phyloP scores from a whole-genome alignment of 2,113 vertebrate genomes.

The Gila orcuttii region DNA sequence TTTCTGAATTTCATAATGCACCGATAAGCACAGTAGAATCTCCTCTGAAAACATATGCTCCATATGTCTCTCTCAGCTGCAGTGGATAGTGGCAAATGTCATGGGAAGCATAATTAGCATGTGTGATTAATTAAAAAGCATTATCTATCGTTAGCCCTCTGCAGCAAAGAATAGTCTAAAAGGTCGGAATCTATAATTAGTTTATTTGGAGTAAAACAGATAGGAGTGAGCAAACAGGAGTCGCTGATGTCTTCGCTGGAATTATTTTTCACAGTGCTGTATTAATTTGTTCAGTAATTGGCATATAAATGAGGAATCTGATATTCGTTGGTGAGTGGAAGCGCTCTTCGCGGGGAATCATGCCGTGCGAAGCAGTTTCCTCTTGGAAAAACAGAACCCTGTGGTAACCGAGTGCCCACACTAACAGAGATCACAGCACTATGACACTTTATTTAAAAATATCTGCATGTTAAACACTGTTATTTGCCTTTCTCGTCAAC shows the following conservation, averaged over 20 bases:
- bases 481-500: slow-evolving; percentile 20
- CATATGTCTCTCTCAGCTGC: slow-evolving; percentile 43
- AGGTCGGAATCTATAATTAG: slow-evolving; percentile 64
- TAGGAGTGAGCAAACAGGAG: slow-evolving; percentile 51
- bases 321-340: slow-evolving; percentile 26
- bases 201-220: slow-evolving; percentile 61
- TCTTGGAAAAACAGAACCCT: slow-evolving; percentile 18
- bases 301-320: slow-evolving; percentile 56
- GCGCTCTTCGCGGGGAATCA: slow-evolving; percentile 26
- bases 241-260: slow-evolving; percentile 45
- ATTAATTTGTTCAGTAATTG: slow-evolving; percentile 59
- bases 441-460: slow-evolving; percentile 27
- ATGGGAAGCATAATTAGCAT: slow-evolving; percentile 56
- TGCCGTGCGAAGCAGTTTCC: slow-evolving; percentile 31
- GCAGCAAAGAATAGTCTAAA: slow-evolving; percentile 47
- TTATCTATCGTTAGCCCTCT: slow-evolving; percentile 38
- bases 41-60: slow-evolving; percentile 33
- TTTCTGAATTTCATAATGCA: slow-evolving; percentile 30
- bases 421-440: slow-evolving; percentile 29
- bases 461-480: slow-evolving; percentile 26
- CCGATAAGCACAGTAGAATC: slow-evolving; percentile 34
- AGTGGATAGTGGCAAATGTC: slow-evolving; percentile 51
- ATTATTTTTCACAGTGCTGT: slow-evolving; percentile 29
- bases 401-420: slow-evolving; percentile 12
- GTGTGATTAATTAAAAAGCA: slow-evolving; percentile 58